Base-by-base conservation (phyloP, 2,888 invertebrate species). In the Tigriopus californicus region DNA sequence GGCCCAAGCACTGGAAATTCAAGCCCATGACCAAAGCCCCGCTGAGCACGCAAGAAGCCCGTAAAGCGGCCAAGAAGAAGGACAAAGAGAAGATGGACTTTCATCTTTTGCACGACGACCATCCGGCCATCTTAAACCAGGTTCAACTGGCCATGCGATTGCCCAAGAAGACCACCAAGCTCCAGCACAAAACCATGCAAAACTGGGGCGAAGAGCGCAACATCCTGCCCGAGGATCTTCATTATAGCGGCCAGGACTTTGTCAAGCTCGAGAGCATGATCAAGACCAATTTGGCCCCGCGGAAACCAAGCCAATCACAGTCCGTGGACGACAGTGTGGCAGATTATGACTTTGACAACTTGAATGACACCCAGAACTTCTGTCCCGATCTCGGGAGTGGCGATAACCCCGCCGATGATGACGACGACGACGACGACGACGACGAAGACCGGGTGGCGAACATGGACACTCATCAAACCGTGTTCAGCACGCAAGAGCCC, bases 1-100 rank as follows among this genome's bases (percentile, higher is more conserved):
- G 88, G 0, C 87, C 88, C 40, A 74, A 79, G 49, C 84, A 88
- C 71, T 88, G 88, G 88, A 81, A 82, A 65, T 77, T 83, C 48
- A 79, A 77, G 67, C 62, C 64, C 11, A 41, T 63, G 41, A 10
- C 60, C 24, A 65, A 60, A 60, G 52, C 60, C 61, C 53, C 58
- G 49, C 41, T 47, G 41, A 52, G 47, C 46, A n/a, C 13, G 15
- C 51, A 59, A 5, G 44, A 42, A 18, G 42, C 13, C 18, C 18
- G 51, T 24, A 58, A 42, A 41, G 60, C 60, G 41, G 56, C 48
- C 52, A 41, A 40, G 10, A 47, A 52, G 40, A 58, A 62, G 47
- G 57, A 53, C 8, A 49, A 46, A 40, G 41, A 44, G 10, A 33
- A 51, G 24, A 12, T 59, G 13, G 42, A 44, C 20, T 61, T 55